Percentiles rank a stretch among this genome's conserved stretches.
phyloP scores from a whole-genome alignment of 2,797 vertebrate species.

The Sarcoramphus papa region DNA sequence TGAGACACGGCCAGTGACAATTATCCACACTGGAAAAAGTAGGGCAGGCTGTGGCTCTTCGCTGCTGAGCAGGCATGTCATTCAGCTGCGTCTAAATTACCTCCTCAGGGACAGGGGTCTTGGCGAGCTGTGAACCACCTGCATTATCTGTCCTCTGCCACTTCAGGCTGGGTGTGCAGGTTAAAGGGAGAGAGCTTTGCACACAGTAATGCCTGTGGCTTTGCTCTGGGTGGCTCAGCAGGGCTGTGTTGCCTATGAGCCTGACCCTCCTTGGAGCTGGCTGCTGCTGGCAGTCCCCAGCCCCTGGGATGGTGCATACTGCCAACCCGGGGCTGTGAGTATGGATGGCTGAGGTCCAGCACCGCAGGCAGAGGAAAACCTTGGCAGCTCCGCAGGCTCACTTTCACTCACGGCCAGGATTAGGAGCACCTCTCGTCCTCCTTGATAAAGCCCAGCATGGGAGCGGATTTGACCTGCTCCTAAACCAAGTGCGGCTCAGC shows the following conservation, averaged over 20 bases:
- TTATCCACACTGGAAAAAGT: not conserved
- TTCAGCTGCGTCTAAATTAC: not conserved
- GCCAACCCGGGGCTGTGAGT: not conserved
- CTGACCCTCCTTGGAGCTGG: not conserved
- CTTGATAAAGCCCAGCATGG: constrained; percentile 40
- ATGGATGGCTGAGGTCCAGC: not conserved
- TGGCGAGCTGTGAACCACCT: not conserved
- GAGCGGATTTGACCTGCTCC: not conserved
- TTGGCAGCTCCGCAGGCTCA: not conserved
- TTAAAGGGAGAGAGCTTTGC: not conserved
- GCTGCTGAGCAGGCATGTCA: not conserved
- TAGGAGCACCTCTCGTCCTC: not conserved
- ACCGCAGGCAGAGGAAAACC: not conserved
- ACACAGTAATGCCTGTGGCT: not conserved
- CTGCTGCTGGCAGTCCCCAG: fast-evolving
- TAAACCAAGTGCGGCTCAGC: not conserved
- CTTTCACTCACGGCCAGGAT: not conserved
- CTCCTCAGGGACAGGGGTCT: not conserved
- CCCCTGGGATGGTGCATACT: fast-evolving
- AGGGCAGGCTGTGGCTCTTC: not conserved
- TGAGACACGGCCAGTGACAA: not conserved
- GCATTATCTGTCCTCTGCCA: not conserved
- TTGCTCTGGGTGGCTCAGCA: not conserved
- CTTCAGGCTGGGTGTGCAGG: not conserved
- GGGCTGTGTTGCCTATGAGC: not conserved